Conservation (phyloP, 2,113 vertebrate genomes). For the Casuarius casuarius region DNA sequence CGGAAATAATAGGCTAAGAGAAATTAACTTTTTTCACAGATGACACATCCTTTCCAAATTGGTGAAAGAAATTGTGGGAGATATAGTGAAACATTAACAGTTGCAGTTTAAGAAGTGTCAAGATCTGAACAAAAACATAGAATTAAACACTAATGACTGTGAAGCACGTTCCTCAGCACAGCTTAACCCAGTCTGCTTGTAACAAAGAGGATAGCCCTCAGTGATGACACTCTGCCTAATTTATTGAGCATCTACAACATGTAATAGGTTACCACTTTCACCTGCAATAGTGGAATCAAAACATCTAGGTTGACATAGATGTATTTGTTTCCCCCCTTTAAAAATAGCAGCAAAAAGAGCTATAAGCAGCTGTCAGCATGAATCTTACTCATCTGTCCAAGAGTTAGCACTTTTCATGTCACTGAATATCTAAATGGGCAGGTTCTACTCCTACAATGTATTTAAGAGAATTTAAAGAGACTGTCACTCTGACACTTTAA, state of each 20-base stretch:
- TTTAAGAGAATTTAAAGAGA: conserved; percentile 42
- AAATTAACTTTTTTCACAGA: conserved; percentile 13
- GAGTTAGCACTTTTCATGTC: conserved; percentile 49
- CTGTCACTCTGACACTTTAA: conserved; percentile 42
- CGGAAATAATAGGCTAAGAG: not conserved
- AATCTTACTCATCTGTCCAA: conserved; percentile 46
- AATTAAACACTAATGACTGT: not conserved
- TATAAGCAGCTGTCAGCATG: conserved; percentile 55
- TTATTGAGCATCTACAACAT: not conserved
- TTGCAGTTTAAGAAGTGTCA: conserved; percentile 36
- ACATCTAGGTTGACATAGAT: not conserved
- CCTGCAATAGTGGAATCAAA: conserved; percentile 15
- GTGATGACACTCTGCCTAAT: conserved; percentile 14
- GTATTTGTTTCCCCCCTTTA: conserved; percentile 21
- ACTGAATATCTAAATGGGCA: conserved; percentile 53
- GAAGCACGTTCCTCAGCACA: not conserved
- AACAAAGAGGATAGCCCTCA: not conserved
- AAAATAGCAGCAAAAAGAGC: conserved; percentile 50
- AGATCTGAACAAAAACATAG: not conserved
- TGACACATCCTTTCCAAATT: not conserved
- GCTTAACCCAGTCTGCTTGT: not conserved
- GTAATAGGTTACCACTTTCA: not conserved
- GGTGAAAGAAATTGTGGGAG: not conserved
- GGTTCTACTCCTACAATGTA: conserved; percentile 20
- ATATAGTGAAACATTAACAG: conserved; percentile 18